Conservation (phyloP, 2,888 invertebrate species). For the Drosophila multiciliata region DNA sequence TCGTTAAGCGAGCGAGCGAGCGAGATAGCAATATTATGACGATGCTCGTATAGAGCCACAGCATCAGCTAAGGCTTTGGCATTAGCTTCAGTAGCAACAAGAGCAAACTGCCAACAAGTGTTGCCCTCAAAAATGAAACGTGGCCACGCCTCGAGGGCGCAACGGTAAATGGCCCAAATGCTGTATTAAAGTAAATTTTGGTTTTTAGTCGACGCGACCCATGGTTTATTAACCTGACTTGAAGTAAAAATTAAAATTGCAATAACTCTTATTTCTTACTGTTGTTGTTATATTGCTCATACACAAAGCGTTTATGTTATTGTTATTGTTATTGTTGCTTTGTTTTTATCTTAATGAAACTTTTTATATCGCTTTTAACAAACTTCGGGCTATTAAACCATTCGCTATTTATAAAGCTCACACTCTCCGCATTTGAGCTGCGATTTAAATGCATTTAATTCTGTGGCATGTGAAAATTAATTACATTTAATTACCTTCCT, state of each 20-base stretch:
- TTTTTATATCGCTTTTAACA: constrained; percentile 76
- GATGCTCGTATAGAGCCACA: constrained; percentile 15
- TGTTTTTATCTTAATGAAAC: constrained; percentile 78
- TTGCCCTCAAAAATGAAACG: constrained; percentile 77
- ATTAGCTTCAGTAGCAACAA: constrained; percentile 47
- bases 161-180: constrained; percentile 76
- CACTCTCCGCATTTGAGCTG: constrained; percentile 67
- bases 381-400: constrained; percentile 66
- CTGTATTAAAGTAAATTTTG: constrained; percentile 24
- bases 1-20: constrained; percentile 49
- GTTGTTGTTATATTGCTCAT: constrained; percentile 38
- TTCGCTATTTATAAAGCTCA: constrained; percentile 71
- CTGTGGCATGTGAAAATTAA: constrained; percentile 78
- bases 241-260: constrained; percentile 70
- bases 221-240: constrained; percentile 75
- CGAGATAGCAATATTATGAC: constrained; percentile 21
- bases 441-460: constrained; percentile 78
- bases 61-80: constrained; percentile 12
- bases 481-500: constrained; percentile 76
- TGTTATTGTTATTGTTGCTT: constrained; percentile 30
- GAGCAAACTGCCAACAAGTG: constrained; percentile 12
- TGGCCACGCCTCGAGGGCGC: constrained; percentile 77
- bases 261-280: constrained; percentile 60
- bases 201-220: constrained; percentile 45
- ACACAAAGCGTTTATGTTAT: constrained; percentile 13